Conservation (phyloP, 2,113 vertebrate species). For the Istiophorus platypterus region DNA sequence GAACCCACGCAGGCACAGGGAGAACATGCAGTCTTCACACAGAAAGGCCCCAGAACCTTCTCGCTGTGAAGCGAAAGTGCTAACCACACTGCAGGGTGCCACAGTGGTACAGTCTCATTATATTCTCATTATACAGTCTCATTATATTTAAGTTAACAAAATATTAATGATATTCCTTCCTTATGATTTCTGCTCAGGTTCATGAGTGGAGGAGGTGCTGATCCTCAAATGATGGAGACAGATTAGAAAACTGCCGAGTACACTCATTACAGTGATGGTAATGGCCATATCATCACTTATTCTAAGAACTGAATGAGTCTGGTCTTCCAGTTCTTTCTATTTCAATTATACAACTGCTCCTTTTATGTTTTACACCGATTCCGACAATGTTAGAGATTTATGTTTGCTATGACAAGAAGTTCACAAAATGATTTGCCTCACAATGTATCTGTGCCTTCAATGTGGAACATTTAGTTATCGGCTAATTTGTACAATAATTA, state of each 20-base stretch:
- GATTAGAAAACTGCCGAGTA: conserved; percentile 59
- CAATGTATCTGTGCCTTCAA: conserved; percentile 15
- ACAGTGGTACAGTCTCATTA: too few species aligned
- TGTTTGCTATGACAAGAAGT: conserved; percentile 45
- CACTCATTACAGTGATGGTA: conserved; percentile 45
- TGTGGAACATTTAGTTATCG: conserved; percentile 5
- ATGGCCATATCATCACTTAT: conserved; percentile 40
- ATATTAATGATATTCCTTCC: conserved; percentile 34
- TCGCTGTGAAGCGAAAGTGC: too few species aligned
- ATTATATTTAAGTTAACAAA: conserved; percentile 47
- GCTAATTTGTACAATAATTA: conserved; percentile 25
- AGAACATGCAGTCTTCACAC: too few species aligned
- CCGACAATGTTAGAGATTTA: conserved; percentile 47
- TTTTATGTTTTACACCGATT: conserved; percentile 43
- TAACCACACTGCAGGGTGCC: too few species aligned
- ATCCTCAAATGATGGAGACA: conserved; percentile 57
- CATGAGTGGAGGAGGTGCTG: conserved; percentile 26
- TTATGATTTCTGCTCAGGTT: conserved; percentile 53
- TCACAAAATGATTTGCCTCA: background rate
- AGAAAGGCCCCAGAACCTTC: too few species aligned
- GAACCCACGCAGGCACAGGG: too few species aligned
- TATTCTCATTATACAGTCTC: background rate
- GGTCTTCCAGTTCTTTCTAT: conserved; percentile 13
- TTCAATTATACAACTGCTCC: background rate
- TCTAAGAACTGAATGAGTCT: conserved; percentile 28